These are phyloP conservation scores for Tylochromis polylepis DNA, from an alignment of 2,113 vertebrate species.

Conservation along the genomic window DNA sequence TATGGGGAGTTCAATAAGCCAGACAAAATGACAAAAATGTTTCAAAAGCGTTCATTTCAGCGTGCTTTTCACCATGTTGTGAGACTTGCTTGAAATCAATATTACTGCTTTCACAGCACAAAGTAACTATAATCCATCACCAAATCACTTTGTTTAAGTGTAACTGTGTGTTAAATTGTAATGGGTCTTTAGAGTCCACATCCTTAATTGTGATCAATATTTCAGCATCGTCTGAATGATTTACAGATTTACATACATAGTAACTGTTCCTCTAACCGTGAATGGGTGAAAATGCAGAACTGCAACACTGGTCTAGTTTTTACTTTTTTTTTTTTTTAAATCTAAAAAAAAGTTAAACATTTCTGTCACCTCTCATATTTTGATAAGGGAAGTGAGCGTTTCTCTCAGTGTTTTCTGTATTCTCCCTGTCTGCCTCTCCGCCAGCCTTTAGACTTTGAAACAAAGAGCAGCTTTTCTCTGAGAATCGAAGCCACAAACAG, in stretches of 20 bases:
- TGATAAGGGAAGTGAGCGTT: neutral
- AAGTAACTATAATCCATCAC: constrained; percentile 25
- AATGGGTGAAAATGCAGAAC: neutral
- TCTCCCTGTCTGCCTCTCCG: neutral
- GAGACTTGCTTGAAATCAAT: constrained; percentile 31
- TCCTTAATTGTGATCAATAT: constrained; percentile 27
- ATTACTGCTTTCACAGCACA: constrained; percentile 25
- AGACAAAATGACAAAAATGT: constrained; percentile 28
- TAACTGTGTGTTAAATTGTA: constrained; percentile 15
- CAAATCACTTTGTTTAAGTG: constrained; percentile 20
- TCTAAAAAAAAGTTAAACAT: neutral
- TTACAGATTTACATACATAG: neutral
- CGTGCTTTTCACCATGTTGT: constrained; percentile 2
- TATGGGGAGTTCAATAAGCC: constrained; percentile 15
- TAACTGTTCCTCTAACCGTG: neutral
- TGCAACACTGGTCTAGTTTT: neutral
- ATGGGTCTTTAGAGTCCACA: constrained; percentile 1
- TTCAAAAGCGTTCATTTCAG: constrained; percentile 14
- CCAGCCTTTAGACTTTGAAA: constrained; percentile 91
- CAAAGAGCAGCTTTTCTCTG: constrained; percentile 84
- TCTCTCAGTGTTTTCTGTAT: neutral
- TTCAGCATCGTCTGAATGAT: neutral
- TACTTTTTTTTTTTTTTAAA: neutral
- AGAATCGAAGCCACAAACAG: constrained; percentile 91
- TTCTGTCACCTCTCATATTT: neutral